A percentile compares a stretch with the other conserved stretches of the same genome.
Evolutionary conservation across 2,797 vertebrate genomes (phyloP).

Genomic region (Enteromius fasciolatus): DNA sequence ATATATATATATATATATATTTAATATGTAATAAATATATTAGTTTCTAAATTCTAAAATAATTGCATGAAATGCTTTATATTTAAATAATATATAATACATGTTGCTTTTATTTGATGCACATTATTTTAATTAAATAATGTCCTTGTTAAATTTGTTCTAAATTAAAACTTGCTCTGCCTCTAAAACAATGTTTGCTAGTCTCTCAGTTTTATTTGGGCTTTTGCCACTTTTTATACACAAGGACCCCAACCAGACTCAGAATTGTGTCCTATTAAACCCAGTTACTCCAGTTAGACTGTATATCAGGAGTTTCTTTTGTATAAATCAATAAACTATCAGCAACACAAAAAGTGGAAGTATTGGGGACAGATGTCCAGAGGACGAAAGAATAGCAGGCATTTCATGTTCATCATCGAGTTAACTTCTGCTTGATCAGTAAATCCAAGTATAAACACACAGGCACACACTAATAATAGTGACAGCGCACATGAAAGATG

Average conservation of each 20-base stretch:
- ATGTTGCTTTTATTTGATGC: too few relatives aligned
- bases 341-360: not conserved
- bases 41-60: too few relatives aligned
- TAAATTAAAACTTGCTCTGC: not conserved
- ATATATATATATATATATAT: too few relatives aligned
- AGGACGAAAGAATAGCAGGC: not conserved
- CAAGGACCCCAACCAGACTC: not conserved
- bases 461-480: conserved; percentile 34
- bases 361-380: not conserved
- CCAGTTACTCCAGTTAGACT: not conserved
- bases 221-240: not conserved
- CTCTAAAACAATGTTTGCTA: not conserved
- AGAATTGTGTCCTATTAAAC: not conserved
- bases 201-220: not conserved
- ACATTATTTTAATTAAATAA: too few relatives aligned
- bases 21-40: too few relatives aligned
- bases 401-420: not conserved
- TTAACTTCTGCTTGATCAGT: conserved; percentile 28
- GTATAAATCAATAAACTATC: conserved; percentile 13
- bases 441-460: conserved; percentile 38
- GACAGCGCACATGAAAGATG: conserved; percentile 33
- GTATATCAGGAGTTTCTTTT: not conserved
- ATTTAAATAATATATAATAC: too few relatives aligned
- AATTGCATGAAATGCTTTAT: not conserved
- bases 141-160: not conserved